Evolutionary conservation across 2,888 invertebrate species (phyloP), one percentile per base, ranked within the genome.

Genomic region (Nowickia ferox): DNA sequence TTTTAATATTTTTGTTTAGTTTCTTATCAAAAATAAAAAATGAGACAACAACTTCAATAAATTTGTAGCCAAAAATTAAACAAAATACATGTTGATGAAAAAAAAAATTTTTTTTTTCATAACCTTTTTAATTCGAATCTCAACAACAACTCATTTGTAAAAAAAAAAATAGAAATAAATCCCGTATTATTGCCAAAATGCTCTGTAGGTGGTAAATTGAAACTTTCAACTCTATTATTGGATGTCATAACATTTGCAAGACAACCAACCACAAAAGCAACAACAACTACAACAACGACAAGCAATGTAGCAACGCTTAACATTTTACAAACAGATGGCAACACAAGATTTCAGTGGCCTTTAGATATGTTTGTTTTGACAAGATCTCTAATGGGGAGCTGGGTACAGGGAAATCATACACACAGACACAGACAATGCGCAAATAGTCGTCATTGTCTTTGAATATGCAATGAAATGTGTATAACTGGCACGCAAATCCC

Each of bases 131-230:
- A 42, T 17, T 61, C 40, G 17, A 17, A 61, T 48, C 48, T 40
- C 13, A 48, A 22, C 13, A 15, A 38, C 22, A 48, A n/a, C 19
- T 11, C 38, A 15, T 13, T 55, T 38, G 38, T 17, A 10, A 63
- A 74, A 15, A 51, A 57, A 9, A 11, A 13, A 66, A 38, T 2
- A 19, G 59, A 57, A 46, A 38, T 5, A 68, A 59, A 22, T 30
- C 30, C 4, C 30, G 5, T 30, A 71, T 55, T 51, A 72, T 68
- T 79, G 75, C 79, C 66, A 66, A 79, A 86, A 61, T 79, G 75
- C 87, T 44, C 87, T 65, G 81, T 88, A 79, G 87, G 87, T 68
- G 87, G 87, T 88, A 88, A 88, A 88, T 88, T 88, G 87, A 88
- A 88, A 87, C 87, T 88, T 88, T 88, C 87, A 88, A 87, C 87